Evolutionary conservation across 2,888 invertebrate genomes (phyloP).

Genomic region (Octonoba sinensis): DNA sequence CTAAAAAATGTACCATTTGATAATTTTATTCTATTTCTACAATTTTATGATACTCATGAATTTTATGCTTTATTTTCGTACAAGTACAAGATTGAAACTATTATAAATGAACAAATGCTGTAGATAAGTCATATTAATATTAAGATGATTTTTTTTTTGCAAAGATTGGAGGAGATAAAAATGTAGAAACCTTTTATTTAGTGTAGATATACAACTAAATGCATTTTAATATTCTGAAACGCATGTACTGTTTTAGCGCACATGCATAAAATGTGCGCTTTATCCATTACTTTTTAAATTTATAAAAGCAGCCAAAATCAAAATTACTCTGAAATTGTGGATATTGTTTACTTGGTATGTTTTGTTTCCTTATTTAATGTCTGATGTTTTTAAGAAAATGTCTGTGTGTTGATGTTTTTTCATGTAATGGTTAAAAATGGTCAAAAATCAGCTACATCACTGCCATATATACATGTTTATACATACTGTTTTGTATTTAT

Average conservation of each 20-base stretch:
- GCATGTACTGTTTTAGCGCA: no score
- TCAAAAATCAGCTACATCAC: conserved; percentile 50
- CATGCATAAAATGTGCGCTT: background rate
- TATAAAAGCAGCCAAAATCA: background rate
- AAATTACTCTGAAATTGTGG: background rate
- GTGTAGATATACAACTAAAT: no score
- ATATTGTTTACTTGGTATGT: background rate
- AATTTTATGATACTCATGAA: background rate
- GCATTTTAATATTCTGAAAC: no score
- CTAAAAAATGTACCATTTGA: background rate
- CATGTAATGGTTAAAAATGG: conserved; percentile 20
- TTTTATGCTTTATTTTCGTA: background rate
- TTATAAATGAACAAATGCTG: background rate
- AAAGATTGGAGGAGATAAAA: no score
- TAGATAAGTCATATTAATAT: no score
- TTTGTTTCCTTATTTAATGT: background rate
- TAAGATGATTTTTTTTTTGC: no score
- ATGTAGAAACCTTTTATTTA: no score
- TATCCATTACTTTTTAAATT: background rate
- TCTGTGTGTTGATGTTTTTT: conserved; percentile 24
- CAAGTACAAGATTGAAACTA: background rate
- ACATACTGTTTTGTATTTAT: conserved; percentile 42
- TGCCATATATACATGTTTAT: conserved; percentile 50
- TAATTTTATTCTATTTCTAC: background rate
- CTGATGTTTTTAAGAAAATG: background rate